Evolutionary conservation across 2,113 vertebrate species (phyloP).

Genomic region (Haplochromis vanheusdeni): DNA sequence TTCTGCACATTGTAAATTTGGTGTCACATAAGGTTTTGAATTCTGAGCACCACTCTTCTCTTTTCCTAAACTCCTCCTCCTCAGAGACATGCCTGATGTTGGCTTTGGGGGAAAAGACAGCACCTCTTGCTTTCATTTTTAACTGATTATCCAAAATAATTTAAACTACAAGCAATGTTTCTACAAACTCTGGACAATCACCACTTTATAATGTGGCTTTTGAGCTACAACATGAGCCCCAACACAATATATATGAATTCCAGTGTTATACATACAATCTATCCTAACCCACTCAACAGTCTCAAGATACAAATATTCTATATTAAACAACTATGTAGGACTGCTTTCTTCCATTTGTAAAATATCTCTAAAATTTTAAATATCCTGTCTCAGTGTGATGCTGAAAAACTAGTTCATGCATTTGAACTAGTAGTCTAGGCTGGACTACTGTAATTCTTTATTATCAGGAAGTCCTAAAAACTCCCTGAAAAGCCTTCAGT

Average conservation of each 20-base stretch:
- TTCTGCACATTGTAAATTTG: not conserved
- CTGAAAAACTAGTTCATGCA: not conserved
- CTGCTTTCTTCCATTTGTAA: not conserved
- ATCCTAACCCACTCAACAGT: not conserved
- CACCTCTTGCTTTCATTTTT: not conserved
- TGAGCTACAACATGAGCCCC: not conserved
- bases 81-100: not conserved
- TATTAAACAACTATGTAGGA: not conserved
- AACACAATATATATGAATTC: not conserved
- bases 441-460: not conserved
- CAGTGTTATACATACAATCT: not conserved
- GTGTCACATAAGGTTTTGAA: not conserved
- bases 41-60: not conserved
- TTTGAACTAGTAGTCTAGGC: not conserved
- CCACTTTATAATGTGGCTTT: not conserved
- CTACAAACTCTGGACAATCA: not conserved
- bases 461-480: not conserved
- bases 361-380: not conserved
- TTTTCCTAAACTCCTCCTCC: not conserved
- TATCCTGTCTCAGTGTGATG: not conserved
- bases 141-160: not conserved
- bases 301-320: not conserved
- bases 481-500: not conserved
- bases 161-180: not conserved
- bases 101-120: not conserved